These are phyloP conservation scores for Drosophila lowei DNA, from an alignment of 1,140 invertebrate genomes.

Conservation along the genomic window DNA sequence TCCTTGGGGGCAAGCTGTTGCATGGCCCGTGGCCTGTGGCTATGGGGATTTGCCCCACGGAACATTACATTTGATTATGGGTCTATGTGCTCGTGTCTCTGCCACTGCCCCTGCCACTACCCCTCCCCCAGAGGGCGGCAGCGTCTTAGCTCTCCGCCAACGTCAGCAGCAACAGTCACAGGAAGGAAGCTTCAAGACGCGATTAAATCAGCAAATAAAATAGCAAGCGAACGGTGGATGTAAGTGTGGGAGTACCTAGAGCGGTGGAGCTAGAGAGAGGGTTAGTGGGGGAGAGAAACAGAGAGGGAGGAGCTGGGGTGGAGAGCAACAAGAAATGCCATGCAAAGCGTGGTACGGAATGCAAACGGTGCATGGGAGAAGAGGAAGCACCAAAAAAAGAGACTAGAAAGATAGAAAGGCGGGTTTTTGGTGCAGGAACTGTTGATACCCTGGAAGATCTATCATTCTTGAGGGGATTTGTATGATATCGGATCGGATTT, in stretches of 20 bases:
- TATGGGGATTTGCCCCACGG: slow-evolving; percentile 69
- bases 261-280: slow-evolving; percentile 8
- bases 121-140: neutral
- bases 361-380: slow-evolving; percentile 18
- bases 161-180: slow-evolving; percentile 60
- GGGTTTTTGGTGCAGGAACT: neutral
- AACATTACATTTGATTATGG: slow-evolving; percentile 78
- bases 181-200: slow-evolving; percentile 79
- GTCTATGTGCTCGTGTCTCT: slow-evolving; percentile 50
- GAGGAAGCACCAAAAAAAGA: slow-evolving; percentile 10
- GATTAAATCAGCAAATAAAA: slow-evolving; percentile 80
- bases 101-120: slow-evolving; percentile 12
- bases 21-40: slow-evolving; percentile 43
- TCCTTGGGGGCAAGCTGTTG: slow-evolving; percentile 54
- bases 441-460: too few relatives aligned
- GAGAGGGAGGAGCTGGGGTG: neutral
- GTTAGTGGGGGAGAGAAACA: neutral
- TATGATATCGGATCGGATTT: too few relatives aligned
- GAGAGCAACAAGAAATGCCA: slow-evolving; percentile 43
- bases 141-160: neutral
- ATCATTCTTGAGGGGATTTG: too few relatives aligned
- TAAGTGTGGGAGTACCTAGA: slow-evolving; percentile 42
- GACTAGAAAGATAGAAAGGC: neutral
- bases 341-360: slow-evolving; percentile 37
- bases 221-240: slow-evolving; percentile 59